Evolutionary conservation across 1,140 invertebrate genomes (phyloP), one percentile per base, ranked within the genome.

Genomic region (Drosophila orena): DNA sequence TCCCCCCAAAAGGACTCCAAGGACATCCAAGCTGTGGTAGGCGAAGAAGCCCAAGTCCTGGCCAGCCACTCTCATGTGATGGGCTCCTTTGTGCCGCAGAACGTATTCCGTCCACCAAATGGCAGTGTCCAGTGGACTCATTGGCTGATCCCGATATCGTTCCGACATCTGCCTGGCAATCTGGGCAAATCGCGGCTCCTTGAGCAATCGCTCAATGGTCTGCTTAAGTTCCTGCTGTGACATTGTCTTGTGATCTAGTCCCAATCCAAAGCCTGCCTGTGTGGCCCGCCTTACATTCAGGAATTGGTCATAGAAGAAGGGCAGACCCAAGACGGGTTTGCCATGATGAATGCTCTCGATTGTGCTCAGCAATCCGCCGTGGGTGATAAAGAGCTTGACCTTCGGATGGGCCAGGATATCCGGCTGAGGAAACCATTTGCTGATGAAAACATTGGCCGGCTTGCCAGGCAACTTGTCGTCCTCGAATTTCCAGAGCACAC

Each of bases 31-130:
- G 38, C 93, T 88, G 47, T 94, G 93, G 69, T 94, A 94, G 62
- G 94, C 93, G 47, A 80, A 52, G 62, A 89, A 91, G 22, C 70
- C 81, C 37, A 92, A 34, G 20, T 92, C 79, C 42, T 86, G 80
- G 1, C 75, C 90, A 1, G 80, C 66, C 14, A 81, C 77, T 0
- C 85, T 70, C 76, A 93, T 83, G 46, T 90, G 76, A 0, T 58
- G 27, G 0, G 92, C 92, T 11, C 92, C 92, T 10, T 91, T 81
- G 60, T 95, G 92, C 24, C 93, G 93, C 4, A 94, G 92, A 0
- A 96, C 94, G 70, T 96, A 94, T 81, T 97, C 96, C 0, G 94
- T 93, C 95, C 95, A 96, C 93, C 94, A 96, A 0, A 95, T 93
- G 0, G 95, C 95, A 1, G 94, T 95, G 22, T 96, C 94, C 69